Evolutionary conservation across 1,140 invertebrate species (phyloP).

Genomic region (Chironomus tepperi): DNA sequence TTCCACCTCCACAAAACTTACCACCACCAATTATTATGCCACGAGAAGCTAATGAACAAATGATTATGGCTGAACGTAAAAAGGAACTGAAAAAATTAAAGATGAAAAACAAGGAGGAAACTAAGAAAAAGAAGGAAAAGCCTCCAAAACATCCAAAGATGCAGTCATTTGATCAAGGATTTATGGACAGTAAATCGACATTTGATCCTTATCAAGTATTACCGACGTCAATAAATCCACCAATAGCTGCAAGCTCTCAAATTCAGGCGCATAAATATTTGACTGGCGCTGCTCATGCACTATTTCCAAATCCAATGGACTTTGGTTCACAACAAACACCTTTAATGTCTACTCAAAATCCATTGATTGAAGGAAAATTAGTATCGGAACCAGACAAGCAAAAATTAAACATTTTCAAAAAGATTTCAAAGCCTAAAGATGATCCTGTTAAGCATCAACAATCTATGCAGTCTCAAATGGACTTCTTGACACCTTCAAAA

Average conservation of each 20-base stretch:
- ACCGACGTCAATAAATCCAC: conserved; percentile 30
- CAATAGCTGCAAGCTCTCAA: conserved; percentile 30
- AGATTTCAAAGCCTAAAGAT: conserved; percentile 67
- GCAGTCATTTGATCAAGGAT: conserved; percentile 25
- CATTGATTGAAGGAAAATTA: conserved; percentile 51
- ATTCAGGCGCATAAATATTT: conserved; percentile 32
- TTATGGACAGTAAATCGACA: background rate
- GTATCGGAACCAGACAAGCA: conserved; percentile 68
- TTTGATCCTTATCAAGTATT: conserved; percentile 3
- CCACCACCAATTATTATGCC: background rate
- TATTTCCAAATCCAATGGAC: background rate
- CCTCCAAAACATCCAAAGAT: conserved; percentile 28
- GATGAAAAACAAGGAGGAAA: conserved; percentile 12
- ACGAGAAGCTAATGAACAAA: background rate
- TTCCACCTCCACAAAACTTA: background rate
- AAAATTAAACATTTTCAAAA: conserved; percentile 78
- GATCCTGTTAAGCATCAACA: conserved; percentile 33
- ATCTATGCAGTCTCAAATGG: background rate
- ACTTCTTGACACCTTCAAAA: conserved; percentile 16
- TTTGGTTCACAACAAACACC: conserved; percentile 17
- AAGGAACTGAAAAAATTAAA: conserved; percentile 25
- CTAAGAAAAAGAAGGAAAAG: conserved; percentile 16
- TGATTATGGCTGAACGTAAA: conserved; percentile 8
- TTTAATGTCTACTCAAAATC: background rate
- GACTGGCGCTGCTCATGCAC: background rate